Conservation (phyloP, 2,797 vertebrate species). For the Fringilla coelebs region DNA sequence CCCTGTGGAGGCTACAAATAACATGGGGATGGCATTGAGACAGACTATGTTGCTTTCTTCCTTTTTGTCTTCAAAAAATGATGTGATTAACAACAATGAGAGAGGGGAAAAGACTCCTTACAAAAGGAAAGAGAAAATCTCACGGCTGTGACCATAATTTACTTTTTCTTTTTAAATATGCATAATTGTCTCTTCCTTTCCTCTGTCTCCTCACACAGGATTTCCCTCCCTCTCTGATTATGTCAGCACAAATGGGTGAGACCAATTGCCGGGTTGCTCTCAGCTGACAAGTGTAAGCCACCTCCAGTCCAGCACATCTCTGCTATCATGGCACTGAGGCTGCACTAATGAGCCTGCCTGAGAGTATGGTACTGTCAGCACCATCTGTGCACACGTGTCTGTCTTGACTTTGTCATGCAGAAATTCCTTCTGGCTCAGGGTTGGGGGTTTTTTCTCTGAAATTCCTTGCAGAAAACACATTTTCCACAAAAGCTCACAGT, state of each 20-base stretch:
- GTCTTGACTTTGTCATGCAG: background rate
- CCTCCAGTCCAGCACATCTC: background rate
- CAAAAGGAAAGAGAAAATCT: background rate
- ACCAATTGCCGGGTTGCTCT: background rate
- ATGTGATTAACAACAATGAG: background rate
- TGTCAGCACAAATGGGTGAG: background rate
- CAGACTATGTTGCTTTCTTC: background rate
- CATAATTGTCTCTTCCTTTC: background rate
- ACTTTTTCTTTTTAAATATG: background rate
- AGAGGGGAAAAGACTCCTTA: background rate
- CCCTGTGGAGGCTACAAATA: background rate
- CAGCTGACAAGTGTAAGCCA: background rate
- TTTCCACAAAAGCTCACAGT: background rate
- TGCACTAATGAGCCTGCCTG: conserved; percentile 34
- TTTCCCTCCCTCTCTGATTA: background rate
- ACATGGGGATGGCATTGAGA: background rate
- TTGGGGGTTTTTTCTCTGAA: background rate
- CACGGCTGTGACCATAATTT: background rate
- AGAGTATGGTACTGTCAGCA: background rate
- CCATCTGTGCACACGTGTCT: background rate
- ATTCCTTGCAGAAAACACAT: background rate
- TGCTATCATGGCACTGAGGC: background rate
- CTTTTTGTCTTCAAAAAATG: background rate
- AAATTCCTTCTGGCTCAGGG: background rate
- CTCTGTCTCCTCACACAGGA: background rate